Evolutionary conservation across 2,113 vertebrate species (phyloP).

Genomic region (Oryzias melastigma): DNA sequence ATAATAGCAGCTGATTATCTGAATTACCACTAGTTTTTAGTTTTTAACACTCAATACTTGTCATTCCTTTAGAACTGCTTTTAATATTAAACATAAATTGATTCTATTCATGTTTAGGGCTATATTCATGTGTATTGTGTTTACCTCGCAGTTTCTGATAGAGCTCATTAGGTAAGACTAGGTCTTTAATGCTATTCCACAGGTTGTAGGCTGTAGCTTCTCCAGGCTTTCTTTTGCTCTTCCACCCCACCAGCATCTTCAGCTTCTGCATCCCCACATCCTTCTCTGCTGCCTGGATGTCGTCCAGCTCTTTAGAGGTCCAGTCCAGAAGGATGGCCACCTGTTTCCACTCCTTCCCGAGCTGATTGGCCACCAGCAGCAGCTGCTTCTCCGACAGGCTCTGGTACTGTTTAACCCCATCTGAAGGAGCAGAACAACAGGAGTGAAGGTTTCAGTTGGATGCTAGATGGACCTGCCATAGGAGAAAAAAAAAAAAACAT

Average conservation of each 20-base stretch:
- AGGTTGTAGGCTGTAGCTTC: conserved; percentile 63
- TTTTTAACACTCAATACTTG: too few species aligned
- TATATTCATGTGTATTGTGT: background rate
- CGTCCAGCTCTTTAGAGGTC: conserved; percentile 72
- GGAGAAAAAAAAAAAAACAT: conserved; percentile 1
- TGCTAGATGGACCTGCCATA: conserved; percentile 1
- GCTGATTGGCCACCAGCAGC: conserved; percentile 71
- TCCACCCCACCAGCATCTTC: conserved; percentile 78
- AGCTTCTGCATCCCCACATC: conserved; percentile 76
- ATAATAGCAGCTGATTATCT: too few species aligned
- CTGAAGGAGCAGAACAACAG: conserved; percentile 53
- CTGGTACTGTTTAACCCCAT: conserved; percentile 40
- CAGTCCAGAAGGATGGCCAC: conserved; percentile 77
- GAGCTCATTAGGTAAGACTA: conserved; percentile 72
- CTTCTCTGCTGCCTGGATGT: conserved; percentile 68
- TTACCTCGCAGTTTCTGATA: conserved; percentile 73
- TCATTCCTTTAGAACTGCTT: background rate
- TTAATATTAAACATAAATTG: background rate
- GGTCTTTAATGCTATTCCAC: conserved; percentile 43
- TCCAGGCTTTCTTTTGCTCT: conserved; percentile 63
- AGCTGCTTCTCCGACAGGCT: conserved; percentile 77
- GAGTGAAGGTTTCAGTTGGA: conserved; percentile 4
- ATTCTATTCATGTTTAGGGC: background rate
- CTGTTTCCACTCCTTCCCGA: conserved; percentile 80
- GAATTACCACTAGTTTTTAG: too few species aligned